phyloP scores from a whole-genome alignment of 1,140 invertebrate species.

The Aphelinus atriplicis region DNA sequence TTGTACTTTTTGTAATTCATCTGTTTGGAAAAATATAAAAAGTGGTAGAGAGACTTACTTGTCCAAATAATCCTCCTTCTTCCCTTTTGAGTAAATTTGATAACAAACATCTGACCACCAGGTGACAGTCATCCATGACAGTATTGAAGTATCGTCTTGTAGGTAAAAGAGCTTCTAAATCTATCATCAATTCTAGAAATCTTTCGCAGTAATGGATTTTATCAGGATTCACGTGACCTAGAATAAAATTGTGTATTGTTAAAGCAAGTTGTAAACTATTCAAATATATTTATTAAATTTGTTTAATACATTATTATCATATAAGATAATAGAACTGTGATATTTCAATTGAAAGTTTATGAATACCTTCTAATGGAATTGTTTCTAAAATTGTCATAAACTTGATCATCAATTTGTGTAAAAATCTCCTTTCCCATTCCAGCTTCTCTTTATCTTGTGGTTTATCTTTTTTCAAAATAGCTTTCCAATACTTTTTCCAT shows the following conservation, averaged over 20 bases:
- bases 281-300: too few species aligned
- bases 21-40: constrained; percentile 37
- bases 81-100: constrained; percentile 78
- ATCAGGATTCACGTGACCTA: constrained; percentile 68
- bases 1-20: constrained; percentile 40
- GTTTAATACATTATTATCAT: not conserved
- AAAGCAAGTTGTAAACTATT: too few species aligned
- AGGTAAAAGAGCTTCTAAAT: constrained; percentile 93
- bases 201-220: constrained; percentile 91
- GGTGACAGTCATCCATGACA: constrained; percentile 93
- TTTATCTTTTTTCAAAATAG: constrained; percentile 87
- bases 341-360: constrained; percentile 41
- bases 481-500: constrained; percentile 92
- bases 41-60: constrained; percentile 71
- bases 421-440: constrained; percentile 89
- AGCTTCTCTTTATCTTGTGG: constrained; percentile 77
- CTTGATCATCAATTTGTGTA: constrained; percentile 89
- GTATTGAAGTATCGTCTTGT: constrained; percentile 97
- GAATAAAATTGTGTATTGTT: constrained; percentile 4
- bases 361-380: constrained; percentile 73
- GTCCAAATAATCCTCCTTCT: constrained; percentile 92
- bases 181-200: constrained; percentile 95
- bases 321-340: constrained; percentile 5
- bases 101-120: constrained; percentile 90
- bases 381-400: constrained; percentile 86